Base-by-base conservation (phyloP, 2,113 vertebrate genomes). In the Pseudorhombus dupliciocellatus region DNA sequence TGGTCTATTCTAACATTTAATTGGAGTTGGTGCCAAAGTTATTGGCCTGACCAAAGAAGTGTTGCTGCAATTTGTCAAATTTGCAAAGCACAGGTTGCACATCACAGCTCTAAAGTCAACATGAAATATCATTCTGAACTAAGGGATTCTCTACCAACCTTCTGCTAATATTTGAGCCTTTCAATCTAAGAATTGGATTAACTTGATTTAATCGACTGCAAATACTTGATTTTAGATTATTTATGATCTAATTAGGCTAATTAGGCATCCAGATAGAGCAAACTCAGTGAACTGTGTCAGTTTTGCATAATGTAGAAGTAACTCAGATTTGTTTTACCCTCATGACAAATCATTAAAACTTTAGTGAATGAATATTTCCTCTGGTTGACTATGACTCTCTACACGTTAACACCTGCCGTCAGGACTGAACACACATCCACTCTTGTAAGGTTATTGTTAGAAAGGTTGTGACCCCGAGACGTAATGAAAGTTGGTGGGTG, bases 381-480 rank as follows among this genome's bases (percentile, higher is more conserved):
- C 24, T 52, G 21, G 52, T 53, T 34, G 28, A 31, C 28, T 34
- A 34, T 9, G 11, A 18, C 30, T 11, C 20, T 21, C 24, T 11
- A 24, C 10, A n/a, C 7, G 31, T 77, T 44, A 69, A 60, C 58
- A 70, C 60, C 53, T 75, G 55, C 34, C 21, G 1, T 16, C 26
- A 51, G 66, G 67, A 31, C 51, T 58, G 53, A 30, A 31, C 28
- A 65, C 18, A 21, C 26, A 20, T 20, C 37, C 15, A 24, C 21
- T 7, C 25, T 18, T 80, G 68, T 42, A 59, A 72, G 56, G 71
- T 77, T 71, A 74, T 11, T 46, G 51, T 2, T 12, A 80, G 25
- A 18, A 24, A 63, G 75, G 64, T 66, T 73, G 37, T 28, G 73
- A 88, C 56, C 70, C 63, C 2, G 12, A 59, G 22, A 63, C 53